These are phyloP conservation scores for Ariolimax columbianus DNA, from an alignment of 2,888 invertebrate species.

Conservation along the genomic window DNA sequence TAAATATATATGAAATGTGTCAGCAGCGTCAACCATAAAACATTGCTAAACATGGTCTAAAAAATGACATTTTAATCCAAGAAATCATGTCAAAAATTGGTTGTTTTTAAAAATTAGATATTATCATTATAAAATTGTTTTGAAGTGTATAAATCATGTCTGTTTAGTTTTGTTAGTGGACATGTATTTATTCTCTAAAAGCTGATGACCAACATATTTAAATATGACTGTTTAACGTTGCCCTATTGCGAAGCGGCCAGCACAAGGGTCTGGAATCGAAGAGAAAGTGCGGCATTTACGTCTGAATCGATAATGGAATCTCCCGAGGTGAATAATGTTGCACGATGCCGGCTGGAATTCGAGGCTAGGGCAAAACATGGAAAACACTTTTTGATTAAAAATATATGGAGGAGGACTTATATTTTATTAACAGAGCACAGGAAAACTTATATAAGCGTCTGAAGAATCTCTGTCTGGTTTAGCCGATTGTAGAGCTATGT, in stretches of 20 bases:
- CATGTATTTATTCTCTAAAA: background rate
- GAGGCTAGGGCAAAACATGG: background rate
- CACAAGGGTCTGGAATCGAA: background rate
- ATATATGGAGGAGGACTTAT: background rate
- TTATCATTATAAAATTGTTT: background rate
- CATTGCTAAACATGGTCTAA: too few relatives aligned
- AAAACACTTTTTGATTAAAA: background rate
- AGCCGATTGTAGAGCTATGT: constrained; percentile 34
- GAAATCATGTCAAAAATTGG: background rate
- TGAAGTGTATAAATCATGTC: background rate
- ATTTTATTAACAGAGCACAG: background rate
- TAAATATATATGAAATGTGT: too few relatives aligned
- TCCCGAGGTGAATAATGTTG: background rate
- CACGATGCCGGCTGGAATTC: background rate
- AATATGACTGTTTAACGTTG: background rate
- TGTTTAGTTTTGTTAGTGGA: background rate
- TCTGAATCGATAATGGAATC: constrained; percentile 24
- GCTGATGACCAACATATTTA: background rate
- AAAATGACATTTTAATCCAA: too few relatives aligned
- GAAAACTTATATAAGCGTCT: background rate
- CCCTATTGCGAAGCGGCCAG: background rate
- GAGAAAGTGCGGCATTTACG: background rate
- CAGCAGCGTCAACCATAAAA: too few relatives aligned
- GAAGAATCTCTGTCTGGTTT: background rate
- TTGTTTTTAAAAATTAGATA: background rate